These are phyloP conservation scores for Acanthosepion lycidas DNA, from an alignment of 2,888 invertebrate genomes.

Conservation along the genomic window DNA sequence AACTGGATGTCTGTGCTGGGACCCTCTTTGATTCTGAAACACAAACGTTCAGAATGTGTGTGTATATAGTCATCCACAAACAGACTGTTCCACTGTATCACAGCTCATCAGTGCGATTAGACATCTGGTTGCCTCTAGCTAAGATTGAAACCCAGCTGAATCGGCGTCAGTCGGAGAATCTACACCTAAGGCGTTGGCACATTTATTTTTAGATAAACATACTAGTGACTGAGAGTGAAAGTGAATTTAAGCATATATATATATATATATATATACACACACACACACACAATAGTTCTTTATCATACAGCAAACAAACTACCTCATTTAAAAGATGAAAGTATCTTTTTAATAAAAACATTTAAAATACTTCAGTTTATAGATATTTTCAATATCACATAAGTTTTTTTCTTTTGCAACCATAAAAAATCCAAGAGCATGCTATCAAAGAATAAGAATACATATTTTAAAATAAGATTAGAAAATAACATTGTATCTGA, in stretches of 20 bases:
- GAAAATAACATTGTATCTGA: background rate
- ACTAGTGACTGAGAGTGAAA: too few relatives aligned
- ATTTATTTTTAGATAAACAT: too few relatives aligned
- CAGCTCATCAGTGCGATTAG: too few relatives aligned
- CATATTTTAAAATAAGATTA: too few relatives aligned
- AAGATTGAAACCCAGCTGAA: too few relatives aligned
- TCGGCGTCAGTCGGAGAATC: too few relatives aligned
- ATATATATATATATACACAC: background rate
- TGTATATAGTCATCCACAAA: too few relatives aligned
- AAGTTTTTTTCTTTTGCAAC: background rate
- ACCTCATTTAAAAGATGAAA: background rate
- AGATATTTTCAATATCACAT: background rate
- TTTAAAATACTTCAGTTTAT: background rate
- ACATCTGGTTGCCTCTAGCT: too few relatives aligned
- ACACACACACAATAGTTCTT: background rate
- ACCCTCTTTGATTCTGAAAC: conserved; percentile 68
- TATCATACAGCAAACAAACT: background rate
- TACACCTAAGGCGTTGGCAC: too few relatives aligned
- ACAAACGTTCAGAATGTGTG: background rate
- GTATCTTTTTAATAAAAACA: background rate
- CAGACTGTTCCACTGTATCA: too few relatives aligned
- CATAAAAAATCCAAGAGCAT: background rate
- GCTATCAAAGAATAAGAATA: background rate
- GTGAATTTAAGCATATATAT: too few relatives aligned
- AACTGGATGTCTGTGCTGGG: conserved; percentile 70